Conservation (phyloP, 1,140 invertebrate genomes). For the Chymomyza costata region DNA sequence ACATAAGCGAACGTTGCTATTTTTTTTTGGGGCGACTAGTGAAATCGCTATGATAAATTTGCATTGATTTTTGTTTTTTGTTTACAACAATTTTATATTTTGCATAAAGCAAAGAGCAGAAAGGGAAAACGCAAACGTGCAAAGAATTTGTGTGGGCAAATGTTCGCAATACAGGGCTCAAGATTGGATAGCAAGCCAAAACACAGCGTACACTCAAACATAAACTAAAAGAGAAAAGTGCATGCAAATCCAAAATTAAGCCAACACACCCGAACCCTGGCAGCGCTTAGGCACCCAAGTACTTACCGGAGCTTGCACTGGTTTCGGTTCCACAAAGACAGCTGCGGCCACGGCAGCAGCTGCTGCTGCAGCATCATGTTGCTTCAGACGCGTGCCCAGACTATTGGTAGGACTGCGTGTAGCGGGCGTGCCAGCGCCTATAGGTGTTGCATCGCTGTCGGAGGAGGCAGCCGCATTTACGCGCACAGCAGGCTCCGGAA, state of each 20-base stretch:
- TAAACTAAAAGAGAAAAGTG: constrained; percentile 17
- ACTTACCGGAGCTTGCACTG: constrained; percentile 58
- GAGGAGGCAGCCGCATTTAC: constrained; percentile 58
- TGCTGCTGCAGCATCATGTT: constrained; percentile 42
- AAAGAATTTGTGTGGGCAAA: constrained; percentile 13
- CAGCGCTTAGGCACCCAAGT: too few relatives aligned
- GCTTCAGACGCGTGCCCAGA: constrained; percentile 53
- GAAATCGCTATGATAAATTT: constrained; percentile 36
- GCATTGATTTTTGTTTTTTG: constrained; percentile 28
- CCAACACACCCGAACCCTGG: not conserved
- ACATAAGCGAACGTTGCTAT: not conserved
- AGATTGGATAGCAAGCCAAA: too few relatives aligned
- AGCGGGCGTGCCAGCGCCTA: constrained; percentile 64
- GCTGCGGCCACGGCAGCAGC: constrained; percentile 4
- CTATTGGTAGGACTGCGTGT: constrained; percentile 67
- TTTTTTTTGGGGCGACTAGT: constrained; percentile 17
- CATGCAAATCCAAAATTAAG: constrained; percentile 34
- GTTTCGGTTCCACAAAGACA: constrained; percentile 63
- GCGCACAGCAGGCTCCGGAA: constrained; percentile 67
- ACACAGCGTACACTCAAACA: too few relatives aligned
- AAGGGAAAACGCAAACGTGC: constrained; percentile 36
- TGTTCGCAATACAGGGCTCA: constrained; percentile 6
- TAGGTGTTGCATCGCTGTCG: constrained; percentile 69
- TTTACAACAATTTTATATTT: too few relatives aligned
- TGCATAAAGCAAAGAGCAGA: constrained; percentile 13